These are phyloP conservation scores for Ochotona princeps DNA, from an alignment of 2,113 vertebrate species.

Conservation along the genomic window DNA sequence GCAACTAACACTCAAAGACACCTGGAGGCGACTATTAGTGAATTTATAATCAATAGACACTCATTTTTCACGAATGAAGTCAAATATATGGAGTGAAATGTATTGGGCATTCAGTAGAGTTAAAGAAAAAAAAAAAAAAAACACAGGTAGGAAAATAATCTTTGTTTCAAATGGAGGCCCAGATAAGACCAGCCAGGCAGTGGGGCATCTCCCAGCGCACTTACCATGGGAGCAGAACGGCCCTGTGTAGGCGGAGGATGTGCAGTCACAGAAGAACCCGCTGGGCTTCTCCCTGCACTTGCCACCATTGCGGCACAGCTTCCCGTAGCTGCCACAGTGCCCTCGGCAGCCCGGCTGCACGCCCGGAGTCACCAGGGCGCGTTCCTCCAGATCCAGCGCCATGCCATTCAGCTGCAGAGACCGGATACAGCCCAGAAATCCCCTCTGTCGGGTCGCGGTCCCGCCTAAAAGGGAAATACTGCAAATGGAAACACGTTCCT, in stretches of 20 bases:
- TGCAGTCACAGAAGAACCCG: conserved; percentile 94
- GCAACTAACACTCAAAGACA: background rate
- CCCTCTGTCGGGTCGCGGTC: conserved; percentile 95
- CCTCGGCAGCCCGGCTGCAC: conserved; percentile 94
- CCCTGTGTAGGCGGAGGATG: conserved; percentile 89
- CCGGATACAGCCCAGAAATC: conserved; percentile 95
- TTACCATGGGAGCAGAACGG: conserved; percentile 94
- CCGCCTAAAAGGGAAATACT: conserved; percentile 88
- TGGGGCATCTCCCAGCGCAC: background rate
- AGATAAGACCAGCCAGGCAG: background rate
- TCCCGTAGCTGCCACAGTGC: conserved; percentile 95
- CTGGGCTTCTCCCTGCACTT: conserved; percentile 90
- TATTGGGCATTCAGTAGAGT: background rate
- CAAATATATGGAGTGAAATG: background rate
- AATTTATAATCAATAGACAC: background rate
- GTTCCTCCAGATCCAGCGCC: conserved; percentile 92
- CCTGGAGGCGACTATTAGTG: background rate
- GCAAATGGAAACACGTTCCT: conserved; percentile 59
- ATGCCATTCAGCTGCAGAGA: conserved; percentile 93
- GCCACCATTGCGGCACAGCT: conserved; percentile 92
- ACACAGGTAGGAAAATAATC: background rate
- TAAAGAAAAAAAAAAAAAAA: background rate
- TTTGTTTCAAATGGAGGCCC: background rate
- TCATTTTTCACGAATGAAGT: background rate
- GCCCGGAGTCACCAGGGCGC: conserved; percentile 93